Base-by-base conservation (phyloP, 2,797 vertebrate species). In the Leucoraja ocellata region DNA sequence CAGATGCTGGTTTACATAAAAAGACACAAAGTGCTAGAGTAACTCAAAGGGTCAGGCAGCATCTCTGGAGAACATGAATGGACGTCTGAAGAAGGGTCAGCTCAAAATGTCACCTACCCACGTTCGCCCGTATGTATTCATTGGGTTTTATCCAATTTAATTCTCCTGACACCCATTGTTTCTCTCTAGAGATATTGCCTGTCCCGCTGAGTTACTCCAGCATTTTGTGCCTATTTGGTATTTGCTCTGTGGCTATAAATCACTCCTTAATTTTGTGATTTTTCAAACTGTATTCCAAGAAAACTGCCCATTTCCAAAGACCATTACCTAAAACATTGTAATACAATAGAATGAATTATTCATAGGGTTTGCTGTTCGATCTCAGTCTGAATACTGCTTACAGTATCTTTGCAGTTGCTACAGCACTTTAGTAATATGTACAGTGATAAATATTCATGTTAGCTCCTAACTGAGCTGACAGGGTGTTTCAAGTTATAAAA, bases 331-430 rank as follows among this genome's bases (percentile, higher is more conserved):
- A 71, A 39, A 36, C 32, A 13, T 91, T 2, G 36, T 73, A 39
- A 21, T 93, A 93, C 74, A 63, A n/a, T 61, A 25, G 93, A 46
- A 94, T 93, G 36, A 95, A 94, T 95, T 94, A 94, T 94, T 95
- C 93, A 94, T 79, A 1, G 0, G 23, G 58, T 74, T 1, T 28
- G 2, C 46, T 94, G 91, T 84, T 73, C 0, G 2, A 90, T 79
- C 94, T 88, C 90, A 93, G 65, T 76, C 28, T 90, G 94, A 93
- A 93, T 54, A 93, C 61, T 94, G 90, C 93, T 84, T 94, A 54
- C 4, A 54, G 46, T 54, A 68, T 84, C 91, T 80, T 93, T 93
- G 94, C 73, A 92, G 93, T 71, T 93, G 93, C 94, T 94, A 79
- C 65, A 93, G 93, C 93, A 86, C 71, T 93, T 36, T 91, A 63